phyloP scores from a whole-genome alignment of 2,888 invertebrate genomes.

The Hirtodrosophila alboralis region DNA sequence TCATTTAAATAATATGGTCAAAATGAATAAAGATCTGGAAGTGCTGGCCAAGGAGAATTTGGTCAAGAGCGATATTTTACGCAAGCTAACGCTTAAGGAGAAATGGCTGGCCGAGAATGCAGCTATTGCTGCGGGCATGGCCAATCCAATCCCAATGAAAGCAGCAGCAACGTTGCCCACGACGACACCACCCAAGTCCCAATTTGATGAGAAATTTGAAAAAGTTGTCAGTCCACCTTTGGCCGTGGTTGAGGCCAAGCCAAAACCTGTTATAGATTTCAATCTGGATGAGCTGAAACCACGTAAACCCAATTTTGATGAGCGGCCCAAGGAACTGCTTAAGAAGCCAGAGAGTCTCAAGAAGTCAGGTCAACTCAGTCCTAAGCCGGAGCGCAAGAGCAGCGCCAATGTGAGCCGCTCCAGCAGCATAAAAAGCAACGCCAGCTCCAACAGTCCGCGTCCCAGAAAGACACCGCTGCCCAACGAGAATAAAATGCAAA shows the following conservation, averaged over 20 bases:
- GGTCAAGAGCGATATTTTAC: slow-evolving; percentile 83
- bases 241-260: slow-evolving; percentile 26
- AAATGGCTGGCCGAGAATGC: slow-evolving; percentile 83
- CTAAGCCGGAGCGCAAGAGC: slow-evolving; percentile 49
- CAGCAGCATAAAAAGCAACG: slow-evolving; percentile 66
- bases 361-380: slow-evolving; percentile 49
- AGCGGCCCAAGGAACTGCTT: slow-evolving; percentile 59
- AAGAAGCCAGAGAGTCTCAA: slow-evolving; percentile 44
- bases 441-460: slow-evolving; percentile 57
- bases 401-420: slow-evolving; percentile 63
- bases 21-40: slow-evolving; percentile 83
- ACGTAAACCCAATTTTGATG: slow-evolving; percentile 68
- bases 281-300: slow-evolving; percentile 57
- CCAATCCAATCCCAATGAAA: slow-evolving; percentile 37
- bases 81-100: slow-evolving; percentile 83
- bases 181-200: slow-evolving; percentile 53
- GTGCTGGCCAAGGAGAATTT: slow-evolving; percentile 82
- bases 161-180: background rate
- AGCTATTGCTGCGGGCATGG: slow-evolving; percentile 63
- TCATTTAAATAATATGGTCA: slow-evolving; percentile 83
- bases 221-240: slow-evolving; percentile 48
- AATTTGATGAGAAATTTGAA: slow-evolving; percentile 75
- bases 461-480: slow-evolving; percentile 27
- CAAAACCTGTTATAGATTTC: slow-evolving; percentile 58
- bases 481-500: slow-evolving; percentile 72